Percentiles rank a stretch among this genome's conserved stretches.
Evolutionary conservation across 2,888 invertebrate genomes (phyloP).

Genomic region (Xanthorhoe designata): DNA sequence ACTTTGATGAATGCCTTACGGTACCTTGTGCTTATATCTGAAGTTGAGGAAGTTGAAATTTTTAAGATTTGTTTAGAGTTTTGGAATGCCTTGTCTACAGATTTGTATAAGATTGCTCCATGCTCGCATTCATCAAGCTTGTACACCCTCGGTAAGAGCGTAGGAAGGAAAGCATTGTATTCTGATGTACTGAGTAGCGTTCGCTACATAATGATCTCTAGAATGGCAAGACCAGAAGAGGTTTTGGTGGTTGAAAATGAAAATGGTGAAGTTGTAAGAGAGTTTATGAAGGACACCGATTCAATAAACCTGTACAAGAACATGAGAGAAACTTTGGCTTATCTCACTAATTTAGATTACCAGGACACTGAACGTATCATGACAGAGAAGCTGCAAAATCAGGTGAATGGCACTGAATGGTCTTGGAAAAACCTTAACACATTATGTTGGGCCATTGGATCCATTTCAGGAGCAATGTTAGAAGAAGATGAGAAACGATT

Average conservation of each 20-base stretch:
- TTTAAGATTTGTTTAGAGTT: constrained; percentile 99
- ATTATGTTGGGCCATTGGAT: constrained; percentile 99
- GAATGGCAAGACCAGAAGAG: constrained; percentile 99
- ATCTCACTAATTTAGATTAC: constrained; percentile 99
- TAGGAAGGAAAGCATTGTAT: constrained; percentile 90
- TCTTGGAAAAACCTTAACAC: constrained; percentile 99
- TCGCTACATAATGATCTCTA: constrained; percentile 98
- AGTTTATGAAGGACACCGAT: constrained; percentile 99
- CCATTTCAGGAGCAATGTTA: constrained; percentile 99
- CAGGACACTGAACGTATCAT: constrained; percentile 99
- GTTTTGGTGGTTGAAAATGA: constrained; percentile 99
- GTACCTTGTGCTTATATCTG: constrained; percentile 96
- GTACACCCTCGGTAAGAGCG: constrained; percentile 73
- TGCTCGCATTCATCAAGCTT: constrained; percentile 83
- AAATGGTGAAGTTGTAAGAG: constrained; percentile 99
- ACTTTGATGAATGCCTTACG: constrained; percentile 93
- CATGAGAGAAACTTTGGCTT: constrained; percentile 99
- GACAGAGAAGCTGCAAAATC: constrained; percentile 99
- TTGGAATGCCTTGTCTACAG: constrained; percentile 97
- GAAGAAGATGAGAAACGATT: constrained; percentile 99
- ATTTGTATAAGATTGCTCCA: constrained; percentile 95
- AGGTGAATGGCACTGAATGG: constrained; percentile 99
- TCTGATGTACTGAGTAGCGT: constrained; percentile 94
- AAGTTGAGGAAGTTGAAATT: constrained; percentile 99
- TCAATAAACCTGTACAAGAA: constrained; percentile 99